phyloP scores from a whole-genome alignment of 2,113 vertebrate genomes.

The Notarius lentiginosus region DNA sequence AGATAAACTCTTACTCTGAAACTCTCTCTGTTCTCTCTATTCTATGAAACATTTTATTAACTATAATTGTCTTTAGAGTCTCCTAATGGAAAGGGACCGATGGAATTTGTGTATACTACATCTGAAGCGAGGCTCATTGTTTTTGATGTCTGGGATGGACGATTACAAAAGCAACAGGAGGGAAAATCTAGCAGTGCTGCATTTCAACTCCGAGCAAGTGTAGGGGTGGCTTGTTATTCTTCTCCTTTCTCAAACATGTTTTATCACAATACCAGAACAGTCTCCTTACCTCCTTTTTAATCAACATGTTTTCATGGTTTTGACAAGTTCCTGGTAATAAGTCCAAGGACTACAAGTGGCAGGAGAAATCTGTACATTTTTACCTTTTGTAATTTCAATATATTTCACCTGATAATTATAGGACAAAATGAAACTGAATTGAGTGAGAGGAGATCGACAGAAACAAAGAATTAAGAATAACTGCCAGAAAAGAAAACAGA shows the following conservation, averaged over 20 bases:
- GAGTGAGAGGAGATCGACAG: neutral
- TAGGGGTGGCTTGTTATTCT: constrained; percentile 30
- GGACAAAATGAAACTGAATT: neutral
- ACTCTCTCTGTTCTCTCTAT: neutral
- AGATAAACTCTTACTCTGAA: neutral
- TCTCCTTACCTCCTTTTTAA: neutral
- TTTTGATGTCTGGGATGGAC: constrained; percentile 41
- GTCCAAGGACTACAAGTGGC: neutral
- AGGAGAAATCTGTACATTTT: neutral
- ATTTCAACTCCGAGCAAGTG: constrained; percentile 39
- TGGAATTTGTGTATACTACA: constrained; percentile 11
- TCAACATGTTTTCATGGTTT: constrained; percentile 49
- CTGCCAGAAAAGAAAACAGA: neutral
- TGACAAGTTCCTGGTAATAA: constrained; percentile 56
- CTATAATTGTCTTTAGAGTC: neutral
- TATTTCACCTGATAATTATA: neutral
- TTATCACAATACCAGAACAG: constrained; percentile 19
- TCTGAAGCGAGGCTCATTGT: constrained; percentile 31
- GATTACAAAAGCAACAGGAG: constrained; percentile 49
- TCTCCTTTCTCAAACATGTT: constrained; percentile 29
- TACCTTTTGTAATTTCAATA: neutral
- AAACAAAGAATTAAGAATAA: neutral
- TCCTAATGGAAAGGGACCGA: neutral
- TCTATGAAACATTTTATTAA: constrained; percentile 10
- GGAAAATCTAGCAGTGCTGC: constrained; percentile 42